A percentile compares a stretch with the other conserved stretches of the same genome.
phyloP scores from a whole-genome alignment of 2,113 vertebrate genomes.

The Cyanoderma ruficeps region DNA sequence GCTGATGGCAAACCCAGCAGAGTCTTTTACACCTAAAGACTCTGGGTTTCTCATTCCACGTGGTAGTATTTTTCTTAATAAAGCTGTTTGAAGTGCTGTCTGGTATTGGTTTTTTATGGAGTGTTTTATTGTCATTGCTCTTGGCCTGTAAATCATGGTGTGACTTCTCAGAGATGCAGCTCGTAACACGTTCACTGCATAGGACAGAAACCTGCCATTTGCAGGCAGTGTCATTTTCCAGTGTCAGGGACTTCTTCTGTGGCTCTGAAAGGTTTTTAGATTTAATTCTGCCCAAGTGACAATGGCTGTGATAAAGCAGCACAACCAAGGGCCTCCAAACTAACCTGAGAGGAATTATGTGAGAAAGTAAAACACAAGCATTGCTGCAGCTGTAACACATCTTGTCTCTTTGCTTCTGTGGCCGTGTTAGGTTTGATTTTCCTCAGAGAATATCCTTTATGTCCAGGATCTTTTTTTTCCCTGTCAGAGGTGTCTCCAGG shows the following conservation, averaged over 20 bases:
- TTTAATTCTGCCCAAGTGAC: neutral
- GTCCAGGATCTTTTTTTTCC: neutral
- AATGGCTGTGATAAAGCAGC: neutral
- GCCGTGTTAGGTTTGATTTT: neutral
- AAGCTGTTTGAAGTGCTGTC: slow-evolving; percentile 42
- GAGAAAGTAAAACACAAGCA: neutral
- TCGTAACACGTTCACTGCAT: accelerated
- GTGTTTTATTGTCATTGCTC: slow-evolving; percentile 24
- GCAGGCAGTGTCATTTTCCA: neutral
- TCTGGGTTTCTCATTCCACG: neutral
- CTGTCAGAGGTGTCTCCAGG: neutral
- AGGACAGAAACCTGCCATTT: neutral
- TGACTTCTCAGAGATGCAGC: neutral
- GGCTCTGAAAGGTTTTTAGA: neutral
- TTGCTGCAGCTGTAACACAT: neutral
- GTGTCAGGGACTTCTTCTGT: neutral
- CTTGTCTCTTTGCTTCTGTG: neutral
- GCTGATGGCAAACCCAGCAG: neutral
- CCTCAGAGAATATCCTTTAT: neutral
- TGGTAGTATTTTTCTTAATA: slow-evolving; percentile 28
- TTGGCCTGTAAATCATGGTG: neutral
- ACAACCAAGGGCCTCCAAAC: neutral
- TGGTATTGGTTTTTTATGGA: slow-evolving; percentile 2
- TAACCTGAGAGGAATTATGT: neutral
- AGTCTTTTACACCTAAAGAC: neutral